Evolutionary conservation across 2,113 vertebrate species (phyloP).

Genomic region (Apaloderma vittatum): DNA sequence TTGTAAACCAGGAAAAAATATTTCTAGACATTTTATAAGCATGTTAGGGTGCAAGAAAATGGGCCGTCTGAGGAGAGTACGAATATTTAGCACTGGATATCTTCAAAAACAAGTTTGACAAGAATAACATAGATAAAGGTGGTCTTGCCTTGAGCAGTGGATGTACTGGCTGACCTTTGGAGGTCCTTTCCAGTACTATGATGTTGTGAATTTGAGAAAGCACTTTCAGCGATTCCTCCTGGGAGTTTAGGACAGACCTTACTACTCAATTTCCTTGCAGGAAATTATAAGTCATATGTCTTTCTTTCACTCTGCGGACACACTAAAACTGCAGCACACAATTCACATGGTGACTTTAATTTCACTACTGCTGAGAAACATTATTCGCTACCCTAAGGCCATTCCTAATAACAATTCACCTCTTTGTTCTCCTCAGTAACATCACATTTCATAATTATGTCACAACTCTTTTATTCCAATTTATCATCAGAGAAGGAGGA

Average conservation of each 20-base stretch:
- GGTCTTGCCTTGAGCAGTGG: not conserved
- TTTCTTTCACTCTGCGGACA: conserved; percentile 3
- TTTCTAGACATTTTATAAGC: not conserved
- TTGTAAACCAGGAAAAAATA: not conserved
- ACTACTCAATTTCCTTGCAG: not conserved
- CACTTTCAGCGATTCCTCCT: not conserved
- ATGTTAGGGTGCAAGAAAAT: not conserved
- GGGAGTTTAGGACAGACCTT: not conserved
- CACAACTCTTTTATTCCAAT: not conserved
- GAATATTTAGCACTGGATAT: not conserved
- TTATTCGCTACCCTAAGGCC: not conserved
- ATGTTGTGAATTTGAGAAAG: not conserved
- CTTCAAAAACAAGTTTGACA: not conserved
- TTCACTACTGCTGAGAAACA: not conserved
- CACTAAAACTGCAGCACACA: not conserved
- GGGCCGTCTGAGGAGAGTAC: fast-evolving
- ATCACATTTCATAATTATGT: not conserved
- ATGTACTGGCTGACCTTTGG: not conserved
- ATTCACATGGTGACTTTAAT: not conserved
- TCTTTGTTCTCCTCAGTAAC: not conserved
- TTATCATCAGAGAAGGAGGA: not conserved
- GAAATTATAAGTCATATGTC: conserved; percentile 33
- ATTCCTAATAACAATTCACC: not conserved
- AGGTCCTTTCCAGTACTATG: not conserved
- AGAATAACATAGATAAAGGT: not conserved